Percentiles rank a stretch among this genome's conserved stretches.
Conservation (phyloP, 2,888 invertebrate species). For the Eupithecia inturbata region DNA sequence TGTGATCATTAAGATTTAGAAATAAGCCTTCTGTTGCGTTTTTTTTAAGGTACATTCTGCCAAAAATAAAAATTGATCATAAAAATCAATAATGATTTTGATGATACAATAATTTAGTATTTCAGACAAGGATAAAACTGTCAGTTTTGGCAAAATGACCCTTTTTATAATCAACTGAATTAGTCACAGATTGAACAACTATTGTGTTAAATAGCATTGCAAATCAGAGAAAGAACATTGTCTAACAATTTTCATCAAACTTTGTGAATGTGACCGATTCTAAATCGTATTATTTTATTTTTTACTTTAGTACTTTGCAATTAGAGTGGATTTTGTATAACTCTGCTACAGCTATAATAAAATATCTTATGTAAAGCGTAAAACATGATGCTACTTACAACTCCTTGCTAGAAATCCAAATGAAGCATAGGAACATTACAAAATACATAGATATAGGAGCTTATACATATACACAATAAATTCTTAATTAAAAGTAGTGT, state of each 20-base stretch:
- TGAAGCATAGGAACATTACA: conserved; percentile 73
- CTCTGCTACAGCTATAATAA: conserved; percentile 23
- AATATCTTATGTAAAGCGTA: conserved; percentile 18
- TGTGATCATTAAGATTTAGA: neutral
- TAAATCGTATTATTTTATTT: conserved; percentile 17
- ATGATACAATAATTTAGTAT: neutral
- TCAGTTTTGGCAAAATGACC: conserved; percentile 32
- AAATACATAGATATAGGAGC: conserved; percentile 20
- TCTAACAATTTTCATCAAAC: conserved; percentile 24
- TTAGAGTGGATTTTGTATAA: conserved; percentile 22
- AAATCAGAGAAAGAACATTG: conserved; percentile 38
- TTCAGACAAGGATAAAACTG: neutral
- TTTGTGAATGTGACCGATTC: conserved; percentile 21
- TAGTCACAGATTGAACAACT: conserved; percentile 33
- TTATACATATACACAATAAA: neutral
- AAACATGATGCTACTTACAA: conserved; percentile 70
- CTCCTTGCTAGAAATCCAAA: conserved; percentile 78
- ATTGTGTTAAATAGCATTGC: conserved; percentile 40
- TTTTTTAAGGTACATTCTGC: conserved; percentile 22
- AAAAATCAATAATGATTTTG: neutral
- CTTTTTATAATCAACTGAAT: conserved; percentile 10
- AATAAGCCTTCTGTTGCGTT: conserved; percentile 12
- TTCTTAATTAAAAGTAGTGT: neutral
- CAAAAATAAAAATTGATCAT: conserved; percentile 13
- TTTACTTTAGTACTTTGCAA: conserved; percentile 21